phyloP scores from a whole-genome alignment of 2,888 invertebrate genomes.

The Deroplatys truncata region DNA sequence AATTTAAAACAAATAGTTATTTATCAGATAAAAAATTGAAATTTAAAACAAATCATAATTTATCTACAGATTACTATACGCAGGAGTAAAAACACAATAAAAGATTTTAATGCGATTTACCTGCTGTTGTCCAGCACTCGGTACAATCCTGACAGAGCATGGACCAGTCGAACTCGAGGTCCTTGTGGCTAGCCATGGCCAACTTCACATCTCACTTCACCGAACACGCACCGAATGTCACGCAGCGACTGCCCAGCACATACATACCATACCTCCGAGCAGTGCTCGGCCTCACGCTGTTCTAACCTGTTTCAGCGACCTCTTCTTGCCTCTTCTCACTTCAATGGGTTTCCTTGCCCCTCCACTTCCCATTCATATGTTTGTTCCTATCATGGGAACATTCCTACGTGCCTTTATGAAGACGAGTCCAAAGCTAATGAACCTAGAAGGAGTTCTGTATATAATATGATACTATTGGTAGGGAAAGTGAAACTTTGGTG shows the following conservation, averaged over 20 bases:
- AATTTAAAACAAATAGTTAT: too few species aligned
- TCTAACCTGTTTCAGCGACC: not conserved
- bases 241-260: not conserved
- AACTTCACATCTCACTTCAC: not conserved
- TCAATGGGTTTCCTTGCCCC: not conserved
- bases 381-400: not conserved
- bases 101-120: constrained; percentile 43
- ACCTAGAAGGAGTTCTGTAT: too few species aligned
- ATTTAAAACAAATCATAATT: too few species aligned
- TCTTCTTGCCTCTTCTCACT: not conserved
- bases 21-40: too few species aligned
- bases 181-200: constrained; percentile 60
- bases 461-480: too few species aligned
- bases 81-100: too few species aligned
- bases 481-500: too few species aligned
- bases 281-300: not conserved
- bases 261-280: not conserved
- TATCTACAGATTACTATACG: too few species aligned
- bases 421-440: too few species aligned
- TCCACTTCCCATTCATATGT: not conserved
- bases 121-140: constrained; percentile 60
- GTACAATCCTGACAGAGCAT: constrained; percentile 58
- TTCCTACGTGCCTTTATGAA: not conserved
- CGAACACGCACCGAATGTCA: not conserved
- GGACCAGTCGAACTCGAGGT: constrained; percentile 62